phyloP scores from a whole-genome alignment of 2,888 invertebrate genomes.

The Agrenia bidenticulata region DNA sequence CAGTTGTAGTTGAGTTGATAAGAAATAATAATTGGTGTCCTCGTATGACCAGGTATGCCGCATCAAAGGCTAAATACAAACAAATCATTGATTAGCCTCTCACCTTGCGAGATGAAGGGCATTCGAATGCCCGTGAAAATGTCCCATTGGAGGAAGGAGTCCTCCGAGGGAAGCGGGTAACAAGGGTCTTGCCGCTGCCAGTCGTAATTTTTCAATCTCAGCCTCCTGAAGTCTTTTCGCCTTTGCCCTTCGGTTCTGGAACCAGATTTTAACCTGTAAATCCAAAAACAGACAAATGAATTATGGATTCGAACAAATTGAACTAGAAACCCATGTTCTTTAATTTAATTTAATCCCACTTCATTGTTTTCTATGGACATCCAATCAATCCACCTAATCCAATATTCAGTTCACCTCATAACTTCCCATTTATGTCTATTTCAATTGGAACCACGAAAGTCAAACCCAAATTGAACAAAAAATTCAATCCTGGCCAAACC shows the following conservation, averaged over 20 bases:
- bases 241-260: conserved; percentile 90
- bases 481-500: too few relatives aligned
- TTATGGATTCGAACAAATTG: conserved; percentile 5
- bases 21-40: too few relatives aligned
- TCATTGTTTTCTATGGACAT: conserved; percentile 15
- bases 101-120: conserved; percentile 49
- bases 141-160: conserved; percentile 55
- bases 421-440: conserved; percentile 51
- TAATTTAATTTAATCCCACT: conserved; percentile 12
- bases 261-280: conserved; percentile 83
- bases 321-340: conserved; percentile 1
- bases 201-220: conserved; percentile 86
- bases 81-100: too few relatives aligned
- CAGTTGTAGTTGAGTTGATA: too few relatives aligned
- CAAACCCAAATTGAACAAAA: too few relatives aligned
- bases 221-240: conserved; percentile 96
- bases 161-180: conserved; percentile 71
- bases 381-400: conserved; percentile 19
- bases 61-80: too few relatives aligned
- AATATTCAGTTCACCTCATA: conserved; percentile 42
- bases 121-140: conserved; percentile 50
- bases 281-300: conserved; percentile 18
- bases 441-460: conserved; percentile 29
- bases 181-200: conserved; percentile 76
- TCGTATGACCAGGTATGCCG: too few relatives aligned